Base-by-base conservation (phyloP, 2,888 invertebrate species). In the Pemphredon lugubris region DNA sequence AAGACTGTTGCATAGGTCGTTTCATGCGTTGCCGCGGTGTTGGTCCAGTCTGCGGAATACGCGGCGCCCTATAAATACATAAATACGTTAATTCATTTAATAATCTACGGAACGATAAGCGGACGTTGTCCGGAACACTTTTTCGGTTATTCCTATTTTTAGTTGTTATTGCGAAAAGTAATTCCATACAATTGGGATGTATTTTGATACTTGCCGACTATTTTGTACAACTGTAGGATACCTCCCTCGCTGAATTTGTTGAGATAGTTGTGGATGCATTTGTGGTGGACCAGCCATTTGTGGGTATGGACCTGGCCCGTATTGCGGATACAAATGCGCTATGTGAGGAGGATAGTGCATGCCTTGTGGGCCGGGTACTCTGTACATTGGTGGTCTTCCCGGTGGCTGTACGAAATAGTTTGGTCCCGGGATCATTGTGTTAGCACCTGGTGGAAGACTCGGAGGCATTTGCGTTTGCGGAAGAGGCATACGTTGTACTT, bases 371-470 rank as follows among this genome's bases (percentile, higher is more conserved):
- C 81, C 82, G 18, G 87, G 78, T 39, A 88, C 84, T 64, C 88
- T 83, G 55, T 89, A 89, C 73, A 90, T 75, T 1, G 89, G 87
- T 18, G 90, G 89, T 57, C 89, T 91, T 86, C 87, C 91, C 85
- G 84, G 90, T 82, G 73, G 86, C 45, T 85, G 90, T 57, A 80
- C 91, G 90, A 83, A 92, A 59, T 86, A 88, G 82, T 84, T 87
- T 2, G 84, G 64, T 0, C 82, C 86, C 11, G 86, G 87, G 16
- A 89, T 86, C 85, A 89, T 86, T 2, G 88, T 84, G 48, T 81
- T 87, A 4, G 86, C 86, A 21, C 89, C 89, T 11, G 89, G 88
- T 13, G 88, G 88, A 75, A 89, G 74, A 68, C 75, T 78, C 11
- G 86, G 83, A 13, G 84, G 79, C 75, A 87, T 73, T 69, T 89